Evolutionary conservation across 2,113 vertebrate genomes (phyloP).

Genomic region (Scophthalmus maximus): DNA sequence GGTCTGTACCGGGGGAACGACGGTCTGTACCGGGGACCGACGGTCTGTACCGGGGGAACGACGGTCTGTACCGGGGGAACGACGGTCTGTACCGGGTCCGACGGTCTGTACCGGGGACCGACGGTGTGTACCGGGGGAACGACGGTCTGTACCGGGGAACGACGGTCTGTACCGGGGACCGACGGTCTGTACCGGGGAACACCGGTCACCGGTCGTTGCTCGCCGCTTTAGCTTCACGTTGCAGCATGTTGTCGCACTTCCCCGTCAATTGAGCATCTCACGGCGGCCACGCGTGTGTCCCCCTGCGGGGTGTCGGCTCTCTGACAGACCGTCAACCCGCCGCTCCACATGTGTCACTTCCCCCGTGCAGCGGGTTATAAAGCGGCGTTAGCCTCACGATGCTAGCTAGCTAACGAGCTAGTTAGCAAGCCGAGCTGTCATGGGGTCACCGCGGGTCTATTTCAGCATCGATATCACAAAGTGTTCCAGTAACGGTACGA

Average conservation of each 20-base stretch:
- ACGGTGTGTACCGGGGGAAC: too few relatives aligned
- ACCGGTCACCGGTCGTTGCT: neutral
- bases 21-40: neutral
- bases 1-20: too few relatives aligned
- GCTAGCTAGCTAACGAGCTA: conserved; percentile 16
- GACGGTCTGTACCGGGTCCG: too few relatives aligned
- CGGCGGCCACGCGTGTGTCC: too few relatives aligned
- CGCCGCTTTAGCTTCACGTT: neutral
- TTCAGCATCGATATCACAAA: neutral
- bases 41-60: neutral
- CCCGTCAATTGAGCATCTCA: neutral
- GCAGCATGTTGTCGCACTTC: conserved; percentile 10
- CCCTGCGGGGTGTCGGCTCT: neutral
- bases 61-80: neutral
- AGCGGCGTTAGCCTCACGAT: neutral
- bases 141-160: neutral
- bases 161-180: neutral
- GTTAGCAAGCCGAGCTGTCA: conserved; percentile 65
- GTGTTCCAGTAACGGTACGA: accelerated
- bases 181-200: neutral
- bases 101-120: neutral
- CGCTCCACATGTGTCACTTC: neutral
- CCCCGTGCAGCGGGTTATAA: neutral
- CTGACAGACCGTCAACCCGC: accelerated
- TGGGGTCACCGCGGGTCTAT: conserved; percentile 47